These are phyloP conservation scores for Tachuris rubrigastra DNA, from an alignment of 2,113 vertebrate genomes.

Conservation along the genomic window DNA sequence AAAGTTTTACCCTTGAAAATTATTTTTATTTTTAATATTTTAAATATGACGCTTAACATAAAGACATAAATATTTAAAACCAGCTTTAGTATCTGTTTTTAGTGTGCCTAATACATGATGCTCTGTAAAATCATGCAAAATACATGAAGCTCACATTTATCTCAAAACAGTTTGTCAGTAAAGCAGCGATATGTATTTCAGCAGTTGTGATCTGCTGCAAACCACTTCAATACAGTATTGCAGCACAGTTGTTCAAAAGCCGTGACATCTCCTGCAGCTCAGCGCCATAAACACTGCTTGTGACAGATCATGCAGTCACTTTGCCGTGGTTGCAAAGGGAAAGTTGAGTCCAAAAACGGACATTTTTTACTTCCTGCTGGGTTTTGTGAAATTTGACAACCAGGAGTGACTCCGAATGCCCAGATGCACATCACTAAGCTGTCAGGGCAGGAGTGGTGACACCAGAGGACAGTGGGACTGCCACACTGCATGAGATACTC, in stretches of 20 bases:
- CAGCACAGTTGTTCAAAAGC: not conserved
- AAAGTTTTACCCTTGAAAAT: not conserved
- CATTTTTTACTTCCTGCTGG: not conserved
- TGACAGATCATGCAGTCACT: not conserved
- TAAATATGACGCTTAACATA: not conserved
- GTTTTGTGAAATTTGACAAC: not conserved
- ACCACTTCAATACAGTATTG: accelerated
- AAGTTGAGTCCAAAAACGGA: not conserved
- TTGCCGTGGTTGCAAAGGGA: accelerated
- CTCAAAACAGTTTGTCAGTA: not conserved
- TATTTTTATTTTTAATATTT: not conserved
- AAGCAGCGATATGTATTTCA: not conserved
- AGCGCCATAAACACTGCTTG: not conserved
- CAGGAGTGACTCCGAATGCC: not conserved
- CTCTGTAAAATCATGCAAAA: not conserved
- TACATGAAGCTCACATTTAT: not conserved
- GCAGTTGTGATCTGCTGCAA: not conserved
- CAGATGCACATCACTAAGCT: not conserved
- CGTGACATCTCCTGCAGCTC: not conserved
- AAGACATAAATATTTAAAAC: not conserved
- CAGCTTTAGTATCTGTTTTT: not conserved
- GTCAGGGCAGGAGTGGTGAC: not conserved
- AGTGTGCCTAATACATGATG: not conserved
- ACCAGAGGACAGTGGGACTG: not conserved
- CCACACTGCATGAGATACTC: not conserved